phyloP scores from a whole-genome alignment of 2,797 vertebrate species.

The Rhinella marina region DNA sequence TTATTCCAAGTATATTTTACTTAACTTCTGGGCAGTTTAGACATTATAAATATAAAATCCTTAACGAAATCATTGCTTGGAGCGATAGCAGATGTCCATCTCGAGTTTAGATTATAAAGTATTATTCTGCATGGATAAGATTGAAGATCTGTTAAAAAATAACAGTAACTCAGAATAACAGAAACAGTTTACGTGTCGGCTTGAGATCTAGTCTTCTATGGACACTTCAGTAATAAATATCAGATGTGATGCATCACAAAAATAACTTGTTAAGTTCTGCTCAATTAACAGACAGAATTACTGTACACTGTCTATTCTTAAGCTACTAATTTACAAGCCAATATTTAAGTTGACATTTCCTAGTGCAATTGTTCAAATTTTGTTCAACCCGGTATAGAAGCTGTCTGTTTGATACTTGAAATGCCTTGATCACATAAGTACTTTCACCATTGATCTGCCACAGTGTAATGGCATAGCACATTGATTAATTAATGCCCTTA shows the following conservation, averaged over 20 bases:
- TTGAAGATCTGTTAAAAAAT: neutral
- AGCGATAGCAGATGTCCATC: neutral
- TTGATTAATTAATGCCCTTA: conserved; percentile 58
- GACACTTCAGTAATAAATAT: conserved; percentile 18
- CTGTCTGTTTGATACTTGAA: conserved; percentile 54
- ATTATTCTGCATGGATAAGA: neutral
- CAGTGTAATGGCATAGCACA: conserved; percentile 45
- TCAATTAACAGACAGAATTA: conserved; percentile 22
- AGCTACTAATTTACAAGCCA: conserved; percentile 25
- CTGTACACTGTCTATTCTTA: conserved; percentile 15
- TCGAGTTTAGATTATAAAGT: neutral
- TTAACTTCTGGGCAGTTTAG: neutral
- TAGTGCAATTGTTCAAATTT: conserved; percentile 44
- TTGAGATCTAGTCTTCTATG: neutral
- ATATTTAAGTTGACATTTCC: conserved; percentile 54
- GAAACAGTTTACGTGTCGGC: neutral
- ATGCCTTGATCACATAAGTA: conserved; percentile 59
- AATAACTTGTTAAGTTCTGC: conserved; percentile 15
- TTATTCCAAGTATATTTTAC: neutral
- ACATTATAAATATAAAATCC: neutral
- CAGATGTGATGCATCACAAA: neutral
- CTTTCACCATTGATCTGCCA: conserved; percentile 55
- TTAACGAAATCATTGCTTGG: neutral
- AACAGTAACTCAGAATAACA: conserved; percentile 5
- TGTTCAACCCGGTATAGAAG: conserved; percentile 50